Percentiles rank a stretch among this genome's conserved stretches.
phyloP scores from a whole-genome alignment of 2,888 invertebrate species.

The Hypsopygia costalis region DNA sequence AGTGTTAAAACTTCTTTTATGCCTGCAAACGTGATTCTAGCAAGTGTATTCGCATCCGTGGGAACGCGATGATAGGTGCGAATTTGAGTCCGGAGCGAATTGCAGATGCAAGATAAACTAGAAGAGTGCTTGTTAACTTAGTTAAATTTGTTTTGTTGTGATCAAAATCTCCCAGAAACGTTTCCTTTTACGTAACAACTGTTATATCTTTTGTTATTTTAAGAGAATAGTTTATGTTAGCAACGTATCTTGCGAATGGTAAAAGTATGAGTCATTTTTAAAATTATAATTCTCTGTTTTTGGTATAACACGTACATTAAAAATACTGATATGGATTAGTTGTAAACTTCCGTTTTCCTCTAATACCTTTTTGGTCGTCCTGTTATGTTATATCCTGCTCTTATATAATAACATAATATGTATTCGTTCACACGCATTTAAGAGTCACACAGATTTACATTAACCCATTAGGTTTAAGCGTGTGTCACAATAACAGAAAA shows the following conservation, averaged over 20 bases:
- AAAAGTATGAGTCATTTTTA: too few species aligned
- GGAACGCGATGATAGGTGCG: slow-evolving; percentile 47
- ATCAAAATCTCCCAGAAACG: slow-evolving; percentile 38
- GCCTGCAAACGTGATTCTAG: slow-evolving; percentile 27
- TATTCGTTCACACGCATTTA: not conserved
- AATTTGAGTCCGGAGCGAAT: slow-evolving; percentile 49
- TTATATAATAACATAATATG: not conserved
- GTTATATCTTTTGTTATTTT: slow-evolving; percentile 11
- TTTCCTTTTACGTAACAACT: slow-evolving; percentile 36
- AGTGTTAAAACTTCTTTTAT: slow-evolving; percentile 25
- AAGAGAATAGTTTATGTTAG: not conserved
- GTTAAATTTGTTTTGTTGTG: slow-evolving; percentile 34
- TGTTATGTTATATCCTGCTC: not conserved
- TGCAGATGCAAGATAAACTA: slow-evolving; percentile 45
- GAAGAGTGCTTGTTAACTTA: slow-evolving; percentile 34
- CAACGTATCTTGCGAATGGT: not conserved
- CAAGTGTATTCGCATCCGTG: slow-evolving; percentile 38
- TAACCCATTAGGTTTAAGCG: not conserved
- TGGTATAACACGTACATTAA: too few species aligned
- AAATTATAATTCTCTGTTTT: too few species aligned
- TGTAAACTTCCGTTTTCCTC: not conserved
- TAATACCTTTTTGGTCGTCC: not conserved
- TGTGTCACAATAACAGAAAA: not conserved
- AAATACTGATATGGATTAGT: too few species aligned
- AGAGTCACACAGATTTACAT: not conserved